Conservation (phyloP, 2,797 vertebrate species). For the Pelobates cultripes region DNA sequence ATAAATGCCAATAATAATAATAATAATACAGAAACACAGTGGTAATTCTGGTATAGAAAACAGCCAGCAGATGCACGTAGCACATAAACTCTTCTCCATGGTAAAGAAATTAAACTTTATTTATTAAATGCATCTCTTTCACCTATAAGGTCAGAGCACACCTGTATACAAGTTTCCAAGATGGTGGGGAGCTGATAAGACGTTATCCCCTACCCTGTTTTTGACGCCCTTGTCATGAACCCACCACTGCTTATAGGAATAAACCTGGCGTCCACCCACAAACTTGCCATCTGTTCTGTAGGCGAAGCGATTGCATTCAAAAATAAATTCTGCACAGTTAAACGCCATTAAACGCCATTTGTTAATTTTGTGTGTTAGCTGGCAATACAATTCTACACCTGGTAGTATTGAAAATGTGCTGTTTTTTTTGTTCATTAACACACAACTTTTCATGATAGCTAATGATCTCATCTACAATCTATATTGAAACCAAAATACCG, state of each 20-base stretch:
- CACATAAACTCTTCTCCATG: no score
- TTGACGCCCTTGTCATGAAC: no score
- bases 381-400: background rate
- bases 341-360: background rate
- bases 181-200: no score
- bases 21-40: no score
- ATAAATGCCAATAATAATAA: no score
- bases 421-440: background rate
- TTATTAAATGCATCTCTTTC: no score
- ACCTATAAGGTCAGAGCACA: no score
- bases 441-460: background rate
- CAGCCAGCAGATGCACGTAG: no score
- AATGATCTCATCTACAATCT: background rate
- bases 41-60: no score
- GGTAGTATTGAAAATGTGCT: background rate
- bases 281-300: background rate
- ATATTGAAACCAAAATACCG: background rate
- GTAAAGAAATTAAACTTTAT: no score
- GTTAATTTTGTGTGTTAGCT: background rate
- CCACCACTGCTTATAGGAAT: background rate
- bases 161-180: no score
- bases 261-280: background rate
- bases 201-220: no score
- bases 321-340: background rate
- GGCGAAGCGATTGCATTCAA: background rate